Conservation (phyloP, 2,888 invertebrate species). For the Quadroppia sp. region DNA sequence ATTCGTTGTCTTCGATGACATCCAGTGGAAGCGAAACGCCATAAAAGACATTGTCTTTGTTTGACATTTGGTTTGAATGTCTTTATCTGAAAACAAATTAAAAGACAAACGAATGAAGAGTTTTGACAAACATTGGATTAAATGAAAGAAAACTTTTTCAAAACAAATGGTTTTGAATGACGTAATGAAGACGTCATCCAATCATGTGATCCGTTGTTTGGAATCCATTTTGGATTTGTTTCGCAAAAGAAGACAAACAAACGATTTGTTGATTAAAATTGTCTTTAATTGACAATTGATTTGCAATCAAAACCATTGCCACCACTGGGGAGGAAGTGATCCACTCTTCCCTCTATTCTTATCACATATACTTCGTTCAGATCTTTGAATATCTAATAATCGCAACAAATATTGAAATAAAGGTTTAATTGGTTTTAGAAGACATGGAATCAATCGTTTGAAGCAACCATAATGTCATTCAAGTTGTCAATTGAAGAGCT, state of each 20-base stretch:
- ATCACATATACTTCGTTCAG: no score
- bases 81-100: background rate
- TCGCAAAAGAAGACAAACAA: background rate
- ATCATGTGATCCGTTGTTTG: constrained; percentile 2
- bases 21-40: background rate
- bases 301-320: background rate
- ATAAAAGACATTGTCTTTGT: background rate
- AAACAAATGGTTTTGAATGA: no score
- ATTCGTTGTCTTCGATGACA: no score
- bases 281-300: background rate
- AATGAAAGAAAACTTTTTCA: background rate
- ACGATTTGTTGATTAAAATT: constrained; percentile 15
- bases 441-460: constrained; percentile 10
- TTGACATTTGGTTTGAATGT: background rate
- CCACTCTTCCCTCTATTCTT: background rate
- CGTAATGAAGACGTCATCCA: background rate
- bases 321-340: background rate
- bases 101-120: background rate
- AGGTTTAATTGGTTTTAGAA: constrained; percentile 7
- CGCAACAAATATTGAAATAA: background rate
- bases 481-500: constrained; percentile 8
- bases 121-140: background rate
- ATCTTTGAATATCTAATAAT: no score
- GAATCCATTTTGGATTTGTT: constrained; percentile 6
- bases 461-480: constrained; percentile 1